Percentiles rank a stretch among this genome's conserved stretches.
phyloP scores from a whole-genome alignment of 1,140 invertebrate species.

The Lasaia peninsularis region DNA sequence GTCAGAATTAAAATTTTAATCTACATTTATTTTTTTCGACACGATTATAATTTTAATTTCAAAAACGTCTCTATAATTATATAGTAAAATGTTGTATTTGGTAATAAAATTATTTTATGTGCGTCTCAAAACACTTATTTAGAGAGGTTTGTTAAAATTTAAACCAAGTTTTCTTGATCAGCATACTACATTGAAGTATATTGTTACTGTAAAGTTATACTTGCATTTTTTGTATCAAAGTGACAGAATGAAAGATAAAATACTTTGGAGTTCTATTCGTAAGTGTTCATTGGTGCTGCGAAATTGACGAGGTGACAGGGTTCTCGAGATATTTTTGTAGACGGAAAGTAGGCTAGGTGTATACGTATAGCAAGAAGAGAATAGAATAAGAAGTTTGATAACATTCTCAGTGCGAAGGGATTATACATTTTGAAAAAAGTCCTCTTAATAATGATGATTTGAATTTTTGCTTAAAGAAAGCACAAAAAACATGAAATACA shows the following conservation, averaged over 20 bases:
- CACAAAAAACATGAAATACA: no score
- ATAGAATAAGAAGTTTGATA: neutral
- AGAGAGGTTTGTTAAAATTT: no score
- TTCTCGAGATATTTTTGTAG: conserved; percentile 4
- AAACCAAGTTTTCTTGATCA: no score
- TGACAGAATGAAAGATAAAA: neutral
- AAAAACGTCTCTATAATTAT: no score
- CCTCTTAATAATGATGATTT: no score
- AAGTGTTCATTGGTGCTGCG: conserved; percentile 11
- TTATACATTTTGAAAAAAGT: neutral
- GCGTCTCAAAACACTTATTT: no score
- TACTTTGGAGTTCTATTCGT: neutral
- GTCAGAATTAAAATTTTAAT: no score
- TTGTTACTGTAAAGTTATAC: neutral
- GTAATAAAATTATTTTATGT: no score
- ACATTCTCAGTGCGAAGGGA: neutral
- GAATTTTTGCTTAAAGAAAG: no score
- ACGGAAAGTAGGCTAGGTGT: neutral
- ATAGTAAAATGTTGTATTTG: no score
- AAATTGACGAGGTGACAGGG: conserved; percentile 9
- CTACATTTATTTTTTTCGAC: no score
- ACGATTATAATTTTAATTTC: no score
- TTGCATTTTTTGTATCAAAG: neutral
- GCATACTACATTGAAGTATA: neutral
- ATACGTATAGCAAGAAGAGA: neutral